These are phyloP conservation scores for Macrotis lagotis DNA, from an alignment of 2,113 vertebrate species.

Conservation along the genomic window DNA sequence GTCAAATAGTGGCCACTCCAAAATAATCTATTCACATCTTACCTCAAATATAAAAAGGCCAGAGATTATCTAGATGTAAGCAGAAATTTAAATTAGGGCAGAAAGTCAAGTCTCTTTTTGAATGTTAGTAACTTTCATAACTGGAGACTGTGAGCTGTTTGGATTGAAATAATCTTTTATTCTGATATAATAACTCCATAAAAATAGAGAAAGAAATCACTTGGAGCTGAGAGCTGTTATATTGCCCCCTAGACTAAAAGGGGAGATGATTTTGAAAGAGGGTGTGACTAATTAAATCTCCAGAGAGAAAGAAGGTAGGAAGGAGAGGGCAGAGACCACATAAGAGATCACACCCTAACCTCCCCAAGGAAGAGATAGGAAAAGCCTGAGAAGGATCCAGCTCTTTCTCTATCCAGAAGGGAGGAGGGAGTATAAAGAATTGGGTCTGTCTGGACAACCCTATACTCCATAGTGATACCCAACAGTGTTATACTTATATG, in stretches of 20 bases:
- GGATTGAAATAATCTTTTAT: background rate
- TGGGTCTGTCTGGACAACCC: background rate
- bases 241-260: background rate
- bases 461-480: background rate
- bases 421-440: background rate
- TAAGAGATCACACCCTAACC: background rate
- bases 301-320: background rate
- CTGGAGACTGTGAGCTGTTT: background rate
- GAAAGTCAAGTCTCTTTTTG: background rate
- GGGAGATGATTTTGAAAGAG: background rate
- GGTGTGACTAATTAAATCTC: background rate
- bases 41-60: background rate
- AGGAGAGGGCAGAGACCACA: background rate
- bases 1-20: background rate
- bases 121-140: background rate
- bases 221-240: background rate
- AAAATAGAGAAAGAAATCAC: background rate
- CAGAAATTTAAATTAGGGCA: background rate
- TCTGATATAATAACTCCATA: background rate
- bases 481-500: background rate
- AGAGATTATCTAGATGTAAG: background rate
- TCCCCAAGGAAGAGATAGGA: background rate
- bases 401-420: background rate
- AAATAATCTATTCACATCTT: background rate
- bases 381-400: background rate